A percentile compares a stretch with the other conserved stretches of the same genome.
Conservation (phyloP, 2,797 vertebrate genomes). For the Bradypodion ventrale region DNA sequence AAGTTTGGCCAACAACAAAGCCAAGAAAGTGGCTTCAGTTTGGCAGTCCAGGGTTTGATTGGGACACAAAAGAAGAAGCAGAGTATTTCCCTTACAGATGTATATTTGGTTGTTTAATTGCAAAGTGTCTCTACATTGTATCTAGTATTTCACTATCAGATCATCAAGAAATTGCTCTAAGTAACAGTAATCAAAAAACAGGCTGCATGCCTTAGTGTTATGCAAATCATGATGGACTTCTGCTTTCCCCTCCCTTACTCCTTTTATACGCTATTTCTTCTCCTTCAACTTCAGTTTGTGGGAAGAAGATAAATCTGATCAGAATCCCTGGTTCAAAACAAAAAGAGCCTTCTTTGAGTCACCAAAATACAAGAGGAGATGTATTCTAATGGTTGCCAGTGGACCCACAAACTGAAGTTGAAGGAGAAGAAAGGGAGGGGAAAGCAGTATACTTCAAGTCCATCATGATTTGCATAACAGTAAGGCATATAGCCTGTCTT, state of each 20-base stretch:
- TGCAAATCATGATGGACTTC: too few species aligned
- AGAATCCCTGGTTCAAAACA: neutral
- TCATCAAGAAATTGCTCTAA: neutral
- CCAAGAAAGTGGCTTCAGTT: too few species aligned
- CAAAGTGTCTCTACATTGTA: neutral
- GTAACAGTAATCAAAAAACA: too few species aligned
- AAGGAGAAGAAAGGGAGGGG: too few species aligned
- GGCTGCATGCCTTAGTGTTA: too few species aligned
- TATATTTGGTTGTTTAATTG: neutral
- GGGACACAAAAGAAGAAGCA: too few species aligned
- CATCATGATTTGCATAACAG: neutral
- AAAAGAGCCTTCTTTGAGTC: neutral
- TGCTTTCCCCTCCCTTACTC: neutral
- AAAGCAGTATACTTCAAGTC: too few species aligned
- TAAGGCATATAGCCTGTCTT: neutral
- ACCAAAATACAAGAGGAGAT: neutral
- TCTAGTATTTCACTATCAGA: neutral
- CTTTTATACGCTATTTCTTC: neutral
- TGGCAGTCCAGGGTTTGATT: too few species aligned
- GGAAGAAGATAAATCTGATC: too few species aligned
- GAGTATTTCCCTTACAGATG: neutral
- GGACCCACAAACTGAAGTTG: neutral
- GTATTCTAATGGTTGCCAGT: neutral
- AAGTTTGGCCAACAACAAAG: too few species aligned
- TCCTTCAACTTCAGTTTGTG: too few species aligned